A percentile compares a stretch with the other conserved stretches of the same genome.
Evolutionary conservation across 2,888 invertebrate genomes (phyloP).

Genomic region (Melitaea athalia): DNA sequence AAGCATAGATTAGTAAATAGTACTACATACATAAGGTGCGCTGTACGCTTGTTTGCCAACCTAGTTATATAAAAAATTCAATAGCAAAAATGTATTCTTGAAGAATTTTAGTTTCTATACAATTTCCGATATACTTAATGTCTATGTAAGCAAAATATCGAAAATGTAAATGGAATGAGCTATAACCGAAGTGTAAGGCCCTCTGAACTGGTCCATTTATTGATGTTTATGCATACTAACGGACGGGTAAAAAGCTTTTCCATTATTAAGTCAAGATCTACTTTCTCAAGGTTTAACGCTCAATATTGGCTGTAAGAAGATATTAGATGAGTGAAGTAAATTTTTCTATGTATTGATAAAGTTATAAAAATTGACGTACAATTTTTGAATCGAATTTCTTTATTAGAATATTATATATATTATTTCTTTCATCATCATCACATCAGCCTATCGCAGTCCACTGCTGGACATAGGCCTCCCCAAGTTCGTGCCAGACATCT

Average conservation of each 20-base stretch:
- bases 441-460: too few species aligned
- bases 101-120: background rate
- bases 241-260: slow-evolving; percentile 45
- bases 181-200: slow-evolving; percentile 35
- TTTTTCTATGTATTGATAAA: background rate
- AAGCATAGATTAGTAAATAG: too few species aligned
- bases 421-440: too few species aligned
- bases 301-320: slow-evolving; percentile 19
- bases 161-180: slow-evolving; percentile 40
- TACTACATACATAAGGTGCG: too few species aligned
- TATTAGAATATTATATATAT: too few species aligned
- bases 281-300: slow-evolving; percentile 36
- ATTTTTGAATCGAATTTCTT: too few species aligned
- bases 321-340: slow-evolving; percentile 12
- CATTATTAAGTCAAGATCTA: slow-evolving; percentile 40
- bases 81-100: too few species aligned
- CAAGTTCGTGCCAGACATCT: too few species aligned
- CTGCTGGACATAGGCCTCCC: too few species aligned
- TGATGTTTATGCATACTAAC: slow-evolving; percentile 43
- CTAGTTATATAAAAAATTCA: too few species aligned
- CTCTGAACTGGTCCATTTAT: slow-evolving; percentile 36
- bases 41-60: too few species aligned
- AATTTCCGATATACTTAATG: slow-evolving; percentile 10
- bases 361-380: background rate
- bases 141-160: slow-evolving; percentile 29